Conservation (phyloP, 2,113 vertebrate genomes). For the Periophthalmodon schlosseri region DNA sequence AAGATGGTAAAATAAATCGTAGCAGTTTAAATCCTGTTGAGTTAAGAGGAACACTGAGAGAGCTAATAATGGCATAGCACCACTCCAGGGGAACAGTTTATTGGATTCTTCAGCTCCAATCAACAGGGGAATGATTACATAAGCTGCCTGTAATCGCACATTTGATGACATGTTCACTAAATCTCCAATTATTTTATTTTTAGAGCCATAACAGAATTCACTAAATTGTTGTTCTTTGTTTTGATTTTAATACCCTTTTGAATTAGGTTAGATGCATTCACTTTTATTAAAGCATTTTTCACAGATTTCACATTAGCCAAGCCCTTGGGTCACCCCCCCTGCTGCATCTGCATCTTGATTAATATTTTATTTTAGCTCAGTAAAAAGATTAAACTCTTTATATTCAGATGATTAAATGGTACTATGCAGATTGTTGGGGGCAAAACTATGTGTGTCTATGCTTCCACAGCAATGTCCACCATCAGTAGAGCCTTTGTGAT, state of each 20-base stretch:
- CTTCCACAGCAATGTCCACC: neutral
- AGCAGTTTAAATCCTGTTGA: neutral
- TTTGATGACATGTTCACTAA: neutral
- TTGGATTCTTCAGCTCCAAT: conserved; percentile 12
- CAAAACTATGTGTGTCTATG: neutral
- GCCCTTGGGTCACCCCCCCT: neutral
- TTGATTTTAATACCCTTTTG: neutral
- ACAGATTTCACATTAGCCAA: neutral
- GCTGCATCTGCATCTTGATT: neutral
- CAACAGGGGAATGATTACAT: neutral
- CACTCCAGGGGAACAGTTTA: neutral
- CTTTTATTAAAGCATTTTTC: neutral
- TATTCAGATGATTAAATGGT: neutral
- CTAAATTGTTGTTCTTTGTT: neutral
- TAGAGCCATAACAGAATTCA: neutral
- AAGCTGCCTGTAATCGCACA: neutral
- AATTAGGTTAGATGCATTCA: neutral
- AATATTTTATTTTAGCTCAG: neutral
- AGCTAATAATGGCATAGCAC: neutral
- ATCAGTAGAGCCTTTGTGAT: neutral
- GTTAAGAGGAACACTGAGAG: conserved; percentile 4
- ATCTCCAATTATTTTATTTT: neutral
- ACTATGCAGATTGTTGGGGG: neutral
- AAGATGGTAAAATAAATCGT: neutral
- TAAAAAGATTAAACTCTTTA: neutral